Conservation (phyloP, 2,113 vertebrate species). For the Albula glossodonta region DNA sequence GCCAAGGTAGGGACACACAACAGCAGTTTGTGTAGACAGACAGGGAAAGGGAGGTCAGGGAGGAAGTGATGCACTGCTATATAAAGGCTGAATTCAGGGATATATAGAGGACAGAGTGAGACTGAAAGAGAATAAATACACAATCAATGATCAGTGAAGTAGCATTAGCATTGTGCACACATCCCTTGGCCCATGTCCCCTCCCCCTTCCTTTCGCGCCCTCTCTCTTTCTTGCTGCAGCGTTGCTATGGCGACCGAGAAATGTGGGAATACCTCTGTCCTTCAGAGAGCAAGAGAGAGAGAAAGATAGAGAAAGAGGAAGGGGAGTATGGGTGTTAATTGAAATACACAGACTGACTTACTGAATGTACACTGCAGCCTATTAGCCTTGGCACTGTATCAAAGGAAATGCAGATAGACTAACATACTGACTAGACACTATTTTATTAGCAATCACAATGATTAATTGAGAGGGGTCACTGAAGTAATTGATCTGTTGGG, state of each 20-base stretch:
- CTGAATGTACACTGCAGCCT: constrained; percentile 54
- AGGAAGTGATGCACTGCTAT: not conserved
- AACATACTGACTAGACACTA: not conserved
- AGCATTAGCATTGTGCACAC: constrained; percentile 44
- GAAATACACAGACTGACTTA: constrained; percentile 50
- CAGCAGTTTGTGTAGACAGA: not conserved
- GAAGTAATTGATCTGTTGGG: not conserved
- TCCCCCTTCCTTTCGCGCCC: constrained; percentile 12
- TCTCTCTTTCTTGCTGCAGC: constrained; percentile 70
- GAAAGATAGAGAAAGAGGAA: not conserved
- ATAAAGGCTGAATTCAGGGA: not conserved
- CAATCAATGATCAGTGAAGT: constrained; percentile 23
- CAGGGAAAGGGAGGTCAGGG: not conserved
- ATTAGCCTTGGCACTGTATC: constrained; percentile 40
- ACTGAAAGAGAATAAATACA: constrained; percentile 16
- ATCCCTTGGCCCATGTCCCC: constrained; percentile 48
- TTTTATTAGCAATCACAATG: not conserved
- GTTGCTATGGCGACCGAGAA: constrained; percentile 77
- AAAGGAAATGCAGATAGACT: not conserved
- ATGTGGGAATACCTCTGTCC: constrained; percentile 80
- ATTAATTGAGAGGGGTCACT: not conserved
- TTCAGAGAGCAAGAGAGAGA: constrained; percentile 58
- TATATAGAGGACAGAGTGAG: not conserved
- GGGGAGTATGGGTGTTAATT: constrained; percentile 57
- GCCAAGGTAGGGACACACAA: not conserved